Conservation (phyloP, 2,113 vertebrate genomes). For the Puffinus mauretanicus region DNA sequence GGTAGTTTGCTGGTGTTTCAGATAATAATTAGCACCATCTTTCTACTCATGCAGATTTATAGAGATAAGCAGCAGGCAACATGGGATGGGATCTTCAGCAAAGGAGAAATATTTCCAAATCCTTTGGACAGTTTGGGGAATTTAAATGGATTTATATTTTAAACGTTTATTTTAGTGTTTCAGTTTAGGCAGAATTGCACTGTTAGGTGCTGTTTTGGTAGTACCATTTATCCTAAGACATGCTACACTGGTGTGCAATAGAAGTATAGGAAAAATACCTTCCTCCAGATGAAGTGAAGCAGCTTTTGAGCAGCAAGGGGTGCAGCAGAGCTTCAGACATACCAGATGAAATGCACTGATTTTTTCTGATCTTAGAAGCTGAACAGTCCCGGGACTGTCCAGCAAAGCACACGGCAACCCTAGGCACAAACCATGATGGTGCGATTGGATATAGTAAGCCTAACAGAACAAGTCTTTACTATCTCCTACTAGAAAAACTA, state of each 20-base stretch:
- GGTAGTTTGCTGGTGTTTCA: not conserved
- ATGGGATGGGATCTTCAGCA: not conserved
- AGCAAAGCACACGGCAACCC: not conserved
- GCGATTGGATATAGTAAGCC: not conserved
- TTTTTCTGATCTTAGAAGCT: not conserved
- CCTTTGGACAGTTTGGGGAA: not conserved
- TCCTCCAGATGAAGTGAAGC: not conserved
- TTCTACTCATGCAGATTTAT: not conserved
- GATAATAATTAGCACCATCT: not conserved
- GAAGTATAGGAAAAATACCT: not conserved
- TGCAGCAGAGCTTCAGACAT: not conserved
- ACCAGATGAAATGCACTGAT: not conserved
- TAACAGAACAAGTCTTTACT: not conserved
- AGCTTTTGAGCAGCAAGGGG: not conserved
- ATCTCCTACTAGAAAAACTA: not conserved
- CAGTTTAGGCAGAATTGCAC: not conserved
- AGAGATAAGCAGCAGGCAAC: not conserved
- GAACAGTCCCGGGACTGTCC: not conserved
- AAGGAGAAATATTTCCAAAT: not conserved
- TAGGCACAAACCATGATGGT: not conserved
- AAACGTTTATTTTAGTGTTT: not conserved
- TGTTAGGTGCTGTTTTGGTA: not conserved
- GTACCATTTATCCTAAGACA: not conserved
- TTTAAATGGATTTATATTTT: not conserved
- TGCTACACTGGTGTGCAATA: not conserved